Percentiles rank a stretch among this genome's conserved stretches.
Evolutionary conservation across 2,797 vertebrate genomes (phyloP).

Genomic region (Onychomys leucogaster): DNA sequence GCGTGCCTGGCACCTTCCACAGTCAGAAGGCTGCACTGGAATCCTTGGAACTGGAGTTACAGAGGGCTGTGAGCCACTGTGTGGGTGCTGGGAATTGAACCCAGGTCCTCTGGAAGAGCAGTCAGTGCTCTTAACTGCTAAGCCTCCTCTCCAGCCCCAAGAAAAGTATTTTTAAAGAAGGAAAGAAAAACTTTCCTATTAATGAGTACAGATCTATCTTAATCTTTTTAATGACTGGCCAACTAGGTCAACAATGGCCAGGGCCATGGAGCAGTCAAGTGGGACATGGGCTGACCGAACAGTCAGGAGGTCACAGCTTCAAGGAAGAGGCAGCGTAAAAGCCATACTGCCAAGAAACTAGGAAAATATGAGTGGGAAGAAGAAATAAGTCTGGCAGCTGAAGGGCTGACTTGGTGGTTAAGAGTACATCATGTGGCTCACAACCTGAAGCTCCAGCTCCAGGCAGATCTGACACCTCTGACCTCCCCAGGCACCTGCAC

Average conservation of each 20-base stretch:
- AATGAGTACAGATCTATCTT: slow-evolving; percentile 59
- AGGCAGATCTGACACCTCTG: not conserved
- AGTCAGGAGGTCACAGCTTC: not conserved
- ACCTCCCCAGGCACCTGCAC: not conserved
- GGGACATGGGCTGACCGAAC: not conserved
- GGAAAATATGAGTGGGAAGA: not conserved
- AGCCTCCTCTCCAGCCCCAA: not conserved
- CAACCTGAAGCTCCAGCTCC: not conserved
- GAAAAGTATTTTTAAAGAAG: not conserved
- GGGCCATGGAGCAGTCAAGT: not conserved
- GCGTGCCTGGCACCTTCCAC: not conserved
- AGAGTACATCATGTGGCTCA: not conserved
- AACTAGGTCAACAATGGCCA: not conserved
- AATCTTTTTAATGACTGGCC: slow-evolving; percentile 46
- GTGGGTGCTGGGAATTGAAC: no score
- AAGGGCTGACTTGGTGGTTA: not conserved
- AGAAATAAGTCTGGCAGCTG: not conserved
- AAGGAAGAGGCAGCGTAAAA: not conserved
- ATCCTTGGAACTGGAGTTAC: not conserved
- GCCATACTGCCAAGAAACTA: not conserved
- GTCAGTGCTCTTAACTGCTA: not conserved
- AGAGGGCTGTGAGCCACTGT: no score
- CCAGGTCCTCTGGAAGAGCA: no score
- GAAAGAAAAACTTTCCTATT: not conserved
- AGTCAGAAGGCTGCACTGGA: not conserved